A percentile compares a stretch with the other conserved stretches of the same genome.
phyloP scores from a whole-genome alignment of 2,113 vertebrate species.

The Epinephelus moara region DNA sequence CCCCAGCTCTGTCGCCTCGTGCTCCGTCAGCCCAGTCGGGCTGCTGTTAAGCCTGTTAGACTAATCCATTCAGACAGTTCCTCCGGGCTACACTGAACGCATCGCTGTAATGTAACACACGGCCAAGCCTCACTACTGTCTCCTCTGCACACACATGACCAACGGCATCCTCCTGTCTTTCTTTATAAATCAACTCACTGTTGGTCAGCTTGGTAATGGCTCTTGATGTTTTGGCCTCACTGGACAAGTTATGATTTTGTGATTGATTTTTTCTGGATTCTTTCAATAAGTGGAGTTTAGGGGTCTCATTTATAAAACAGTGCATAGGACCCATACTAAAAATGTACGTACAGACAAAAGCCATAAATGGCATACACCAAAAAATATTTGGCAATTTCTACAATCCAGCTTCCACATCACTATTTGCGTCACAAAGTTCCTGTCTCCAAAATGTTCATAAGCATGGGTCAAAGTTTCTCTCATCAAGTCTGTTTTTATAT shows the following conservation, averaged over 20 bases:
- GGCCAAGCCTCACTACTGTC: constrained; percentile 8
- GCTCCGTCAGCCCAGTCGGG: constrained; percentile 3
- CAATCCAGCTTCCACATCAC: too few relatives aligned
- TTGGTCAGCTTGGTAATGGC: neutral
- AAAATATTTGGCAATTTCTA: too few relatives aligned
- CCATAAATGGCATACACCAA: too few relatives aligned
- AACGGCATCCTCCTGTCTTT: constrained; percentile 15
- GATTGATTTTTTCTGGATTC: neutral
- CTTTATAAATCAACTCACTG: neutral
- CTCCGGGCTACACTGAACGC: constrained; percentile 49
- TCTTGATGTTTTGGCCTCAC: constrained; percentile 21
- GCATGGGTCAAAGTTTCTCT: too few relatives aligned
- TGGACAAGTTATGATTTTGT: neutral
- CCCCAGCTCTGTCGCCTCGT: neutral
- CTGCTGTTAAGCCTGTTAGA: constrained; percentile 71
- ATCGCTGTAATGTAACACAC: constrained; percentile 49
- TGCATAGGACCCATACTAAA: too few relatives aligned
- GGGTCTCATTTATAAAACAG: too few relatives aligned
- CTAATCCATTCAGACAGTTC: constrained; percentile 73
- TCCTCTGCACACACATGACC: neutral
- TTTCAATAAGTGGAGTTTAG: too few relatives aligned
- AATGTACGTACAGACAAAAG: too few relatives aligned
- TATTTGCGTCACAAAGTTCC: too few relatives aligned
- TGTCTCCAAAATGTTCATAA: too few relatives aligned
- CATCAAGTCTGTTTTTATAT: too few relatives aligned